Conservation (phyloP, 2,113 vertebrate genomes). For the Proterorhinus semilunaris region DNA sequence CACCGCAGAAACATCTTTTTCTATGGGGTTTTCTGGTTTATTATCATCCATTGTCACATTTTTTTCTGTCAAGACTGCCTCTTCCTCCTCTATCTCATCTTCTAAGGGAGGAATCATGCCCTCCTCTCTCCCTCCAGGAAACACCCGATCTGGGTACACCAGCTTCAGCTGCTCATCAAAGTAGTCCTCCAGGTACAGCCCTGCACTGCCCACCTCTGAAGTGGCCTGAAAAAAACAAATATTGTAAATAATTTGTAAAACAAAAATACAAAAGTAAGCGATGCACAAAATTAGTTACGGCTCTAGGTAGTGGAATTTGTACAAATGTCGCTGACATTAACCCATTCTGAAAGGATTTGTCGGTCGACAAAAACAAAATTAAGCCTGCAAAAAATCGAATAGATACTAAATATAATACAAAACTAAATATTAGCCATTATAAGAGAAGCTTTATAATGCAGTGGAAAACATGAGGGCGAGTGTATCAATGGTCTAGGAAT, state of each 20-base stretch:
- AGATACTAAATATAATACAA: too few relatives aligned
- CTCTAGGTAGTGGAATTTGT: not conserved
- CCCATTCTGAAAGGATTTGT: too few relatives aligned
- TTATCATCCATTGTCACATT: conserved; percentile 21
- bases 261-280: too few relatives aligned
- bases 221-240: conserved; percentile 76
- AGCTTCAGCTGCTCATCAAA: conserved; percentile 90
- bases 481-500: too few relatives aligned
- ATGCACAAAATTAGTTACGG: too few relatives aligned
- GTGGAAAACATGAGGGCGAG: too few relatives aligned
- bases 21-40: conserved; percentile 21
- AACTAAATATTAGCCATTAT: too few relatives aligned
- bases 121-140: conserved; percentile 78
- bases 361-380: too few relatives aligned
- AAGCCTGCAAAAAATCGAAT: too few relatives aligned
- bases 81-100: conserved; percentile 66
- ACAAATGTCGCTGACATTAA: too few relatives aligned
- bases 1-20: conserved; percentile 34
- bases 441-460: too few relatives aligned
- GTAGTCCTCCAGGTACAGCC: conserved; percentile 87
- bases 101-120: conserved; percentile 69
- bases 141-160: conserved; percentile 82
- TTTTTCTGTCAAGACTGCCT: conserved; percentile 41
- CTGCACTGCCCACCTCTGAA: conserved; percentile 91
- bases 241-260: too few relatives aligned